Evolutionary conservation across 1,140 invertebrate genomes (phyloP).

Genomic region (Acromyrmex echinatior): DNA sequence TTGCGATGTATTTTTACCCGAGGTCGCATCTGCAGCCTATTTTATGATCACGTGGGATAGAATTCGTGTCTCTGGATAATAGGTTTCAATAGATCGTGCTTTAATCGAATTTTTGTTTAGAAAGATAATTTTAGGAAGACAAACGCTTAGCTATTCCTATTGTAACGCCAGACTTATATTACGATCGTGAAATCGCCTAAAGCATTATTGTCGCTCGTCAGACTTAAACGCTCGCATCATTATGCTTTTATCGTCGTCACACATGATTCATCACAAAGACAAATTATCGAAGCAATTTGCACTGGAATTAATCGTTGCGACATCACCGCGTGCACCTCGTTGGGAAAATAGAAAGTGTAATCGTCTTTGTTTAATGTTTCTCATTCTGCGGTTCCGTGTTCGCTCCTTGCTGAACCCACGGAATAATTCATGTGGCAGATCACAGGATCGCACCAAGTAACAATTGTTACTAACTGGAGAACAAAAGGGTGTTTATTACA

Average conservation of each 20-base stretch:
- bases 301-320: conserved; percentile 50
- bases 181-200: not conserved
- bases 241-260: conserved; percentile 13
- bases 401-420: conserved; percentile 18
- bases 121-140: conserved; percentile 23
- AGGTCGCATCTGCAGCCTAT: not conserved
- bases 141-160: conserved; percentile 49
- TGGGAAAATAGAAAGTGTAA: conserved; percentile 52
- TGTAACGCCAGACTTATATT: conserved; percentile 50
- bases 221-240: conserved; percentile 30
- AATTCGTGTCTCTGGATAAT: not conserved
- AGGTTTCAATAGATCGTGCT: conserved; percentile 57
- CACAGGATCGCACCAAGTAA: conserved; percentile 6
- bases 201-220: conserved; percentile 19
- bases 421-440: conserved; percentile 3
- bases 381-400: conserved; percentile 24
- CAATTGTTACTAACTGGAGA: conserved; percentile 19
- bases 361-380: conserved; percentile 28
- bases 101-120: conserved; percentile 58
- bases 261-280: conserved; percentile 45
- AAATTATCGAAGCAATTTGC: conserved; percentile 32
- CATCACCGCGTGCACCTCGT: conserved; percentile 14
- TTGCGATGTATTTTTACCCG: not conserved
- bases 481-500: not conserved
- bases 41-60: conserved; percentile 5